phyloP scores from a whole-genome alignment of 2,113 vertebrate genomes.

The Bos indicus region DNA sequence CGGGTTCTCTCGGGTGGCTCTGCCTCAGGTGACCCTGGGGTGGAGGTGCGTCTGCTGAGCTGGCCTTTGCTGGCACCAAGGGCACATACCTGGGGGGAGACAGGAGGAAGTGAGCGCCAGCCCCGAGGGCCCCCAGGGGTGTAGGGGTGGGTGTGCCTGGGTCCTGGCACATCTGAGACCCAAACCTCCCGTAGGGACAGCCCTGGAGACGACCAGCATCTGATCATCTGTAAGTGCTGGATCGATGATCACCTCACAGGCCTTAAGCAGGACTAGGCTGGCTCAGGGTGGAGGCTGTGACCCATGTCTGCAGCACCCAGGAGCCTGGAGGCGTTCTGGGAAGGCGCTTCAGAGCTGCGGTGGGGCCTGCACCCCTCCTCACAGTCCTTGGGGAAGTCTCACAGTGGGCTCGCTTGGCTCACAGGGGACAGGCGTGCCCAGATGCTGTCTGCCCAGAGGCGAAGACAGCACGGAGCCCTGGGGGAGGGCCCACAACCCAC shows the following conservation, averaged over 20 bases:
- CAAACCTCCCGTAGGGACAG: neutral
- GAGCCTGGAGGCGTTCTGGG: neutral
- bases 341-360: neutral
- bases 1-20: neutral
- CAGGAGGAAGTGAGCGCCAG: neutral
- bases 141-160: neutral
- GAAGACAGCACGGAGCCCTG: accelerated
- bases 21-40: neutral
- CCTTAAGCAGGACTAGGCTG: too few species aligned
- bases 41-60: neutral
- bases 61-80: neutral
- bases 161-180: neutral
- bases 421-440: accelerated
- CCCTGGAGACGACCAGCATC: neutral
- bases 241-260: accelerated
- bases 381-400: too few species aligned
- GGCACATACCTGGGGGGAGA: neutral
- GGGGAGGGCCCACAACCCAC: neutral
- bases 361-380: neutral
- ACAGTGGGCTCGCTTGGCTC: accelerated
- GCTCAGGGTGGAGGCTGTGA: neutral
- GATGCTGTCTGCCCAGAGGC: neutral
- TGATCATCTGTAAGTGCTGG: neutral
- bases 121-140: neutral
- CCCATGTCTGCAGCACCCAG: accelerated